These are phyloP conservation scores for Psilanteris sp. DNA, from an alignment of 1,140 invertebrate species.

Conservation along the genomic window DNA sequence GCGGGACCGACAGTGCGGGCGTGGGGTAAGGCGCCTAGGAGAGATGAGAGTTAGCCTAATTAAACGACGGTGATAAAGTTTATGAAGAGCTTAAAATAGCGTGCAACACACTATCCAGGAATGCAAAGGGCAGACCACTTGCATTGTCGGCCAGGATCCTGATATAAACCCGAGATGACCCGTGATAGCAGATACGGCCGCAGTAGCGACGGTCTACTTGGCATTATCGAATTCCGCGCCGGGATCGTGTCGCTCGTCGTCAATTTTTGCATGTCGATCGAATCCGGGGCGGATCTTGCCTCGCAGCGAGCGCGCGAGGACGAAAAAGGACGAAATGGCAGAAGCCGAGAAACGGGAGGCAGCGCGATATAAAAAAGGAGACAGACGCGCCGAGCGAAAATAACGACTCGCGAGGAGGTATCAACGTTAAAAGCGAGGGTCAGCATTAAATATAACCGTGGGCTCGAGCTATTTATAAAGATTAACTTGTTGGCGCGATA, in stretches of 20 bases:
- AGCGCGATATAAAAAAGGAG: no score
- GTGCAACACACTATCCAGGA: conserved; percentile 75
- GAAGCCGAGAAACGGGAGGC: conserved; percentile 40
- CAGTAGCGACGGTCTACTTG: conserved; percentile 25
- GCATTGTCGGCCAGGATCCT: conserved; percentile 70
- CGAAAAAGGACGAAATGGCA: background rate
- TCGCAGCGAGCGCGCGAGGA: background rate
- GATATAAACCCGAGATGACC: conserved; percentile 38
- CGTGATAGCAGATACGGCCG: conserved; percentile 6
- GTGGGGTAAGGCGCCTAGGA: conserved; percentile 4
- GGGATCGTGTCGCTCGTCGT: no score
- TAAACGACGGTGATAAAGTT: conserved; percentile 73
- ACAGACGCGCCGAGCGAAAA: no score
- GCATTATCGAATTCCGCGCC: conserved; percentile 15
- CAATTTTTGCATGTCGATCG: background rate
- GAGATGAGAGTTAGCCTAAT: conserved; percentile 69
- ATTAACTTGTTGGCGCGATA: conserved; percentile 79
- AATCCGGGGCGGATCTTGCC: conserved; percentile 5
- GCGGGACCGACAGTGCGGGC: background rate
- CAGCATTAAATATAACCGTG: conserved; percentile 79
- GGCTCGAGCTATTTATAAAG: conserved; percentile 78
- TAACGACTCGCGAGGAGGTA: conserved; percentile 61
- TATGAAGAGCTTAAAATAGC: conserved; percentile 78
- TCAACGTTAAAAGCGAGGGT: conserved; percentile 73
- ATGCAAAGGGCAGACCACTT: conserved; percentile 76